Evolutionary conservation across 1,140 invertebrate genomes (phyloP), one percentile per base, ranked within the genome.

Genomic region (Planococcus citri): DNA sequence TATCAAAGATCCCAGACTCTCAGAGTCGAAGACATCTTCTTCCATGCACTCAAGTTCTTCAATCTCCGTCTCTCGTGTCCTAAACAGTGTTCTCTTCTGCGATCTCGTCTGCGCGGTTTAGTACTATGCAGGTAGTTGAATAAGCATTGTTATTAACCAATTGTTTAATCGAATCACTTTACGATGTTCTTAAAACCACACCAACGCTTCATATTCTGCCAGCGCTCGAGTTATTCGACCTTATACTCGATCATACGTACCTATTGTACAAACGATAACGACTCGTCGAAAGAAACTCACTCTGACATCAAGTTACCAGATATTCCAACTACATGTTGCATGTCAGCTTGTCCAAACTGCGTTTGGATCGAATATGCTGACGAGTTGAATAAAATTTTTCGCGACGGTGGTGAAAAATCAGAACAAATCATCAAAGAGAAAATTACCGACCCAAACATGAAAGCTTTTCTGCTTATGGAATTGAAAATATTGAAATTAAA

Each of bases 311-410:
- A 79, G 74, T 70, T 82, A 20, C 86, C 85, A 0, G 79, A 83
- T 69, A 83, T 84, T 72, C 92, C 92, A 1, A 90, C 87, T 1
- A 88, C 82, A 37, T 98, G 95, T 78, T 98, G 95, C 74, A 91
- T 91, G 86, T 93, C 90, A 2, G 94, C 94, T 0, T 97, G 95
- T 82, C 81, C 87, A 0, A 96, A 97, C 77, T 98, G 95, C 79
- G 94, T 97, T 17, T 98, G 92, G 88, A 87, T 97, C 57, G 82
- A 89, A 33, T 97, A 96, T 81, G 94, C 92, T 0, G 88, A 95
- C 74, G 85, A 89, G 71, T 73, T 97, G 20, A 83, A 83, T 17
- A 80, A 85, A 60, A 82, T 87, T 67, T 86, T 91, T 73, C 79
- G 83, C 69, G 81, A 86, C 20, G 78, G 79, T 72, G 87, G 84